phyloP scores from a whole-genome alignment of 2,797 vertebrate genomes.

The Vespertilio murinus region DNA sequence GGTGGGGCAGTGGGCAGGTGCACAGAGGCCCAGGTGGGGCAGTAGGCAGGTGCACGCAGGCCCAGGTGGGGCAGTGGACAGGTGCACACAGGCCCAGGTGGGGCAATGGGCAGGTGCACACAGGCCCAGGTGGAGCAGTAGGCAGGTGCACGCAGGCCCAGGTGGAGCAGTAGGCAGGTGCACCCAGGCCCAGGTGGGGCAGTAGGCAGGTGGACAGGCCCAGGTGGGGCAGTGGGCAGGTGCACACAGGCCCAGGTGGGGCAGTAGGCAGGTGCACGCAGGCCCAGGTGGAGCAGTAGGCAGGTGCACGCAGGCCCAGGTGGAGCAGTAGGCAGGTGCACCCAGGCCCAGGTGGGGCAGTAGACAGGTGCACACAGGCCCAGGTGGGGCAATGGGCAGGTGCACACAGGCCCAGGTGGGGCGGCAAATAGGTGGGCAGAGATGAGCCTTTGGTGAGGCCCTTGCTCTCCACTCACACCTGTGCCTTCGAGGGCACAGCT shows the following conservation, averaged over 20 bases:
- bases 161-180: neutral
- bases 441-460: neutral
- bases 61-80: too few relatives aligned
- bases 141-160: neutral
- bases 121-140: neutral
- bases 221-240: too few relatives aligned
- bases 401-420: neutral
- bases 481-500: neutral
- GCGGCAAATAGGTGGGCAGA: neutral
- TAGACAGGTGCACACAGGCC: too few relatives aligned
- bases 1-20: neutral
- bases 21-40: neutral
- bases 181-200: neutral
- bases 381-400: too few relatives aligned
- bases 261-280: neutral
- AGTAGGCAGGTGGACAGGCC: neutral
- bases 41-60: too few relatives aligned
- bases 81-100: too few relatives aligned
- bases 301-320: neutral
- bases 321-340: too few relatives aligned
- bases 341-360: too few relatives aligned
- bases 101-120: too few relatives aligned
- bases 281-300: too few relatives aligned
- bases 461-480: neutral
- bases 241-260: neutral